phyloP scores from a whole-genome alignment of 2,888 invertebrate species.

The Agrochola litura region DNA sequence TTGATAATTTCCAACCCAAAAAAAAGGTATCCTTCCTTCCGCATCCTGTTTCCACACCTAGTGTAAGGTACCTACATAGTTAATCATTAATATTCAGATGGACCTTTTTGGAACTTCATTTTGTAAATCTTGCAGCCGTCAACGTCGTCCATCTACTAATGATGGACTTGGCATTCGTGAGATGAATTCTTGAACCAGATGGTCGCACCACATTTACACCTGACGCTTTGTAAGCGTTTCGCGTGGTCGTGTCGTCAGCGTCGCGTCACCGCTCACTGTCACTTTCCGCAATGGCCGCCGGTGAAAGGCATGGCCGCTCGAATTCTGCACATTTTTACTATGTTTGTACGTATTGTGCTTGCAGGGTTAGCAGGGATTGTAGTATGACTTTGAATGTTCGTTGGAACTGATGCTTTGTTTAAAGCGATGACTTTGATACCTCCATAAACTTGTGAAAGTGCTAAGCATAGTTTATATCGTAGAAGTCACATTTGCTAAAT shows the following conservation, averaged over 20 bases:
- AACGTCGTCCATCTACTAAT: background rate
- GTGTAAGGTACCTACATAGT: background rate
- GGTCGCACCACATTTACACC: slow-evolving; percentile 28
- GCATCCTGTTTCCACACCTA: background rate
- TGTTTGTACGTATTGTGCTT: slow-evolving; percentile 40
- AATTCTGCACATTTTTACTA: slow-evolving; percentile 56
- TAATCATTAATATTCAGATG: background rate
- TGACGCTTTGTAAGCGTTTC: slow-evolving; percentile 16
- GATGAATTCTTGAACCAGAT: background rate
- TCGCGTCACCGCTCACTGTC: slow-evolving; percentile 67
- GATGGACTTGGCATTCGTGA: background rate
- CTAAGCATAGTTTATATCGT: background rate
- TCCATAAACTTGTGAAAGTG: background rate
- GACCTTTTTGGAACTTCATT: background rate
- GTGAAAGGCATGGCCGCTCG: slow-evolving; percentile 67
- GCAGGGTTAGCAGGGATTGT: slow-evolving; percentile 17
- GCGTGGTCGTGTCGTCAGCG: slow-evolving; percentile 60
- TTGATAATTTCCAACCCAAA: too few species aligned
- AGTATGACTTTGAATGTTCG: background rate
- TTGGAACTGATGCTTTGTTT: background rate
- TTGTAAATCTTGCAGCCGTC: background rate
- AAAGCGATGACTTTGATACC: too few species aligned
- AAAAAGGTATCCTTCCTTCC: background rate
- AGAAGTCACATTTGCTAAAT: background rate
- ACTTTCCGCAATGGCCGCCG: slow-evolving; percentile 66